phyloP scores from a whole-genome alignment of 2,113 vertebrate species.

The Pithys albifrons region DNA sequence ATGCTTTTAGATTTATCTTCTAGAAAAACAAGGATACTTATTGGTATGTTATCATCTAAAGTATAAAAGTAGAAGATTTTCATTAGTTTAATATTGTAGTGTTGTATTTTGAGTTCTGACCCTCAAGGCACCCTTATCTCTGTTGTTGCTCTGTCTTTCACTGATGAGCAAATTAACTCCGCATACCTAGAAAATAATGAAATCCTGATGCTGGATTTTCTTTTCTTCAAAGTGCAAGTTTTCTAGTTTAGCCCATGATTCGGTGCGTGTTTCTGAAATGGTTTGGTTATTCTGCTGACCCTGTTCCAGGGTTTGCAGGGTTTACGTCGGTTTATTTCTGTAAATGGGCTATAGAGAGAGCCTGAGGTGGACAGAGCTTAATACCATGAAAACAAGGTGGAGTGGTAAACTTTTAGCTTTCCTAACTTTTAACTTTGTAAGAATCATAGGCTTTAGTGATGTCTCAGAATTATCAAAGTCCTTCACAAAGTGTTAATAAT shows the following conservation, averaged over 20 bases:
- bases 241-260: neutral
- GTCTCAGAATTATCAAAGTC: neutral
- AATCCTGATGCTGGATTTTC: neutral
- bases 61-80: neutral
- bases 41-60: neutral
- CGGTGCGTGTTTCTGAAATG: neutral
- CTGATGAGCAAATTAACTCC: neutral
- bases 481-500: neutral
- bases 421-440: neutral
- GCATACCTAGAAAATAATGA: neutral
- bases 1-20: neutral
- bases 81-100: neutral
- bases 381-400: neutral
- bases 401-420: neutral
- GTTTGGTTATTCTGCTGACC: neutral
- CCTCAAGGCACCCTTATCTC: neutral
- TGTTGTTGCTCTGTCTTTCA: neutral
- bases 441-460: neutral
- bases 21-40: neutral
- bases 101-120: neutral
- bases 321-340: neutral
- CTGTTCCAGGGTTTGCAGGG: neutral
- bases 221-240: neutral
- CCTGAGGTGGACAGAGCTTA: neutral
- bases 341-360: neutral